Base-by-base conservation (phyloP, 37 sponge, comb jelly and placozoan species). In the Mnemiopsis leidyi region DNA sequence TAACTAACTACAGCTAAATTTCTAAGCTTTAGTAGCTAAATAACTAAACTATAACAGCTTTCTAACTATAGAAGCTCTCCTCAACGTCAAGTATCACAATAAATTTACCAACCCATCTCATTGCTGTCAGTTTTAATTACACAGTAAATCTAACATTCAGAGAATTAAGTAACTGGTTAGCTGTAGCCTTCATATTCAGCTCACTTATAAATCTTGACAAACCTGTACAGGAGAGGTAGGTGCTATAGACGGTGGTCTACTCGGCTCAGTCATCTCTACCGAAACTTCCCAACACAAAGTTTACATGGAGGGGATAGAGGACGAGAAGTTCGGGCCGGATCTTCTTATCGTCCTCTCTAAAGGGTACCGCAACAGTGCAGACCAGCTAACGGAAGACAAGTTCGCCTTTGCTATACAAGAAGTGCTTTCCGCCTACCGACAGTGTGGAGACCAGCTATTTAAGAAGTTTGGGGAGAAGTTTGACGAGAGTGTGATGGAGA, bases 401-500 rank as follows among this genome's bases (percentile, higher is more conserved):
- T 85, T 40, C 61, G 90, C 90, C 0, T 85, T 39, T 26, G 90
- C 90, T 38, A 85, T 85, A 2, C 90, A 85, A 25, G 90, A 28
- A 2, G 90, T 85, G 61, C 24, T 77, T 2, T 34, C 79, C 33
- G 79, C 79, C 1, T 69, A 69, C 73, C 2, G 61, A 37, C 21
- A 21, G 36, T 85, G 90, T 39, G 90, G 90, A 25, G 90, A 40
- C 30, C 7, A 39, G 24, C 40, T 85, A 3, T 40, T 85, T 29
- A n/a, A 3, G 48, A 40, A 26, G 39, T 40, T 28, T 29, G 28
- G 90, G 61, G 40, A 38, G 5, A 40, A 3, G 3, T 85, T 85
- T 33, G 90, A 85, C 26, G 61, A 40, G 40, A 40, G 90, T n/a
- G 90, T 85, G 28, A 85, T 38, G 90, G 90, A 85, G 90, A 85